phyloP scores from a whole-genome alignment of 2,888 invertebrate species.

The Hemistola chrysoprasaria region DNA sequence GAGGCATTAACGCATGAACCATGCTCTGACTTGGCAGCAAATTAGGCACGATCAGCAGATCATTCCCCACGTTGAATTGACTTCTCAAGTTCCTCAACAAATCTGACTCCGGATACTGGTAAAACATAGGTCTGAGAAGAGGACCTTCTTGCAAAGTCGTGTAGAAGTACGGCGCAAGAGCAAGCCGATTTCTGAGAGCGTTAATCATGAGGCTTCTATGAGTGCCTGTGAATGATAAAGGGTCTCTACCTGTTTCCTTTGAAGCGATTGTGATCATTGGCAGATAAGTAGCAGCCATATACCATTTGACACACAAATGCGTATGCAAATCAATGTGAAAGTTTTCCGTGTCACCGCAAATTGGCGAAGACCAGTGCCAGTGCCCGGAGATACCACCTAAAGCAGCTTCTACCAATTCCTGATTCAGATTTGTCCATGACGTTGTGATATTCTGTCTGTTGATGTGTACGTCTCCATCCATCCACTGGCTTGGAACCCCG shows the following conservation, averaged over 20 bases:
- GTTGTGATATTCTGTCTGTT: slow-evolving; percentile 78
- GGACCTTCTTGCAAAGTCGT: slow-evolving; percentile 80
- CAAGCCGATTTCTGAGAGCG: slow-evolving; percentile 71
- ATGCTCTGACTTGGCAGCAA: slow-evolving; percentile 66
- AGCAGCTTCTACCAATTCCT: slow-evolving; percentile 72
- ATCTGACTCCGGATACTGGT: slow-evolving; percentile 77
- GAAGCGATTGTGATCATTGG: slow-evolving; percentile 82
- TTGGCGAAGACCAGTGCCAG: slow-evolving; percentile 75
- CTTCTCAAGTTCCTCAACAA: slow-evolving; percentile 66
- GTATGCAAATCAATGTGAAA: slow-evolving; percentile 61
- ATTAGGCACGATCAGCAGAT: slow-evolving; percentile 83
- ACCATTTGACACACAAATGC: slow-evolving; percentile 85
- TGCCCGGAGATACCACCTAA: slow-evolving; percentile 74
- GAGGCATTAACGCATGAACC: slow-evolving; percentile 77
- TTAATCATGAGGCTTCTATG: slow-evolving; percentile 60
- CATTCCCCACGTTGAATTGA: slow-evolving; percentile 84
- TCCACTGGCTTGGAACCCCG: slow-evolving; percentile 57
- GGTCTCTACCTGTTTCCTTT: slow-evolving; percentile 59
- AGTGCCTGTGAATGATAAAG: slow-evolving; percentile 66
- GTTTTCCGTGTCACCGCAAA: slow-evolving; percentile 79
- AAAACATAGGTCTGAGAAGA: slow-evolving; percentile 84
- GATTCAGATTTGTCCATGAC: slow-evolving; percentile 82
- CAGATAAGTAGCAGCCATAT: slow-evolving; percentile 84
- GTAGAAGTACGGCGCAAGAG: slow-evolving; percentile 82
- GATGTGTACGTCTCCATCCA: slow-evolving; percentile 51